Percentiles rank a stretch among this genome's conserved stretches.
These are phyloP conservation scores for Saturnia pavonia DNA, from an alignment of 2,888 invertebrate genomes.

Conservation along the genomic window DNA sequence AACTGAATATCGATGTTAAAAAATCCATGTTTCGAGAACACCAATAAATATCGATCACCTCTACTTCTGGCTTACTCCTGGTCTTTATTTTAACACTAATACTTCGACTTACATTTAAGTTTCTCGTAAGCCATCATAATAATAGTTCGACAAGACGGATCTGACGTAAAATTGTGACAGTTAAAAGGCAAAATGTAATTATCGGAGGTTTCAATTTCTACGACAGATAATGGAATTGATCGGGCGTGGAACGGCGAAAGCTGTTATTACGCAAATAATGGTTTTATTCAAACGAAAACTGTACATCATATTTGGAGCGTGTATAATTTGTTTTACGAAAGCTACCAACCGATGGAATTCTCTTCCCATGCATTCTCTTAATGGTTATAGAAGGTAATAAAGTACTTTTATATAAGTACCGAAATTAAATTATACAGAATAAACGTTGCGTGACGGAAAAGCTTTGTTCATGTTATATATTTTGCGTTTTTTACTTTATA, in stretches of 20 bases:
- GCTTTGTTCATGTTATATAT: slow-evolving; percentile 16
- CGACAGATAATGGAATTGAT: slow-evolving; percentile 12
- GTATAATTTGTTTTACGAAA: slow-evolving; percentile 21
- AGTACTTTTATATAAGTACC: slow-evolving; percentile 23
- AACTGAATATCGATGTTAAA: too few species aligned
- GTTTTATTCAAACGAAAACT: slow-evolving; percentile 15
- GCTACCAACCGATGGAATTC: slow-evolving; percentile 20
- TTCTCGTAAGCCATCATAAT: slow-evolving; percentile 1
- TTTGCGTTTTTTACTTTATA: not conserved
- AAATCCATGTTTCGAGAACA: too few species aligned
- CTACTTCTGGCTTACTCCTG: not conserved
- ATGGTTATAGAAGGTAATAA: slow-evolving; percentile 26
- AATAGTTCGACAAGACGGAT: slow-evolving; percentile 5
- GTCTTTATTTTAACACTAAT: not conserved
- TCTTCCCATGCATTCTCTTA: slow-evolving; percentile 23
- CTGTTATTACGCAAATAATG: slow-evolving; percentile 16
- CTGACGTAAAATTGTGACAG: slow-evolving; percentile 6
- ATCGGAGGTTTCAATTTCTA: not conserved
- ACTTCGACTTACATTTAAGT: not conserved
- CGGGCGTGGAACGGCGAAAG: slow-evolving; percentile 17
- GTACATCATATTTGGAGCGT: slow-evolving; percentile 6
- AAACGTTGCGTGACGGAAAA: slow-evolving; percentile 20
- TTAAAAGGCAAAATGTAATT: slow-evolving; percentile 12
- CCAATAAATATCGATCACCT: too few species aligned
- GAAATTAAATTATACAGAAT: slow-evolving; percentile 12